A percentile compares a stretch with the other conserved stretches of the same genome.
These are phyloP conservation scores for Hesperia comma DNA, from an alignment of 2,888 invertebrate species.

Conservation along the genomic window DNA sequence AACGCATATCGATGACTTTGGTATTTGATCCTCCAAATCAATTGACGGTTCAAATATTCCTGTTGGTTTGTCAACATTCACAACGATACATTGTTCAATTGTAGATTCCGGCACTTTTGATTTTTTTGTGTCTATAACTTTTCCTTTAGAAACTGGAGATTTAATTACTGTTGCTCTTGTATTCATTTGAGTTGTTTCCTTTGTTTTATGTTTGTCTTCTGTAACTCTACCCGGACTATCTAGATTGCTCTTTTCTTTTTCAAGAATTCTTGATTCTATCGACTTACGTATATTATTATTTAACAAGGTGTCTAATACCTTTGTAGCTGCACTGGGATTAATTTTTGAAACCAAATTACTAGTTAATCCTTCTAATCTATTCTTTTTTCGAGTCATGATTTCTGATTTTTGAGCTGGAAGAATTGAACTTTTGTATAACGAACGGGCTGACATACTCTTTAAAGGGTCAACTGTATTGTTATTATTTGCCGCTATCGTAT, in stretches of 20 bases:
- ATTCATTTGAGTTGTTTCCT: slow-evolving; percentile 69
- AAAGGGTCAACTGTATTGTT: slow-evolving; percentile 66
- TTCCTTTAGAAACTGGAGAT: slow-evolving; percentile 81
- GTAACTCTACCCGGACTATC: slow-evolving; percentile 54
- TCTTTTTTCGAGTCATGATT: slow-evolving; percentile 86
- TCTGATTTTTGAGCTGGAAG: slow-evolving; percentile 80
- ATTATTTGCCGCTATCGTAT: slow-evolving; percentile 49
- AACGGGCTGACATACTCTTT: slow-evolving; percentile 79
- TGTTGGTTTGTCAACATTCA: slow-evolving; percentile 83
- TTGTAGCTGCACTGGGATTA: slow-evolving; percentile 80
- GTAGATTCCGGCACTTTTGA: slow-evolving; percentile 59
- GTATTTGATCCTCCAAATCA: slow-evolving; percentile 87
- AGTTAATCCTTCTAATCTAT: slow-evolving; percentile 85
- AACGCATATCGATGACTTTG: slow-evolving; percentile 82
- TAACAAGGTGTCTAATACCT: slow-evolving; percentile 78
- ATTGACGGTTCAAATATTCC: slow-evolving; percentile 89
- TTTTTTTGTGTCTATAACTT: slow-evolving; percentile 76
- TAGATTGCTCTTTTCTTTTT: slow-evolving; percentile 68
- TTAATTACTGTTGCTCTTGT: slow-evolving; percentile 84
- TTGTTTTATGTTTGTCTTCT: slow-evolving; percentile 68
- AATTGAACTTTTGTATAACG: slow-evolving; percentile 76
- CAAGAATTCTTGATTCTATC: slow-evolving; percentile 77
- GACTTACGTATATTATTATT: slow-evolving; percentile 80
- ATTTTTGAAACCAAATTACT: slow-evolving; percentile 86
- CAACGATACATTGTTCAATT: slow-evolving; percentile 62